Conservation (phyloP, 2,888 invertebrate species). For the Drosophila colorata region DNA sequence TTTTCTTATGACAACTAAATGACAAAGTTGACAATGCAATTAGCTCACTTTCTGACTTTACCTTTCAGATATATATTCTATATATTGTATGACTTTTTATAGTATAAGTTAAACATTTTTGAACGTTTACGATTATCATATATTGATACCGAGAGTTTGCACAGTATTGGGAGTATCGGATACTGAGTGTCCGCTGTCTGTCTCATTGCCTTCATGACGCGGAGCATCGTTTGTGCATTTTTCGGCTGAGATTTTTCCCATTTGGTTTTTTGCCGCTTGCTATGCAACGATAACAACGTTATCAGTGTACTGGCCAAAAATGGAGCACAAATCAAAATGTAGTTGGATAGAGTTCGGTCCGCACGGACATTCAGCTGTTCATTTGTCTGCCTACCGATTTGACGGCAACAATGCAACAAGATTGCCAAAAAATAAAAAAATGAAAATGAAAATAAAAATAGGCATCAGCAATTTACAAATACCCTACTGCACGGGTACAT, state of each 20-base stretch:
- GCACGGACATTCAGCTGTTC: constrained; percentile 40
- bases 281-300: constrained; percentile 58
- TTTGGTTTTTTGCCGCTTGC: constrained; percentile 7
- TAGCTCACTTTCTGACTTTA: background rate
- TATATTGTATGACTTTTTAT: too few relatives aligned
- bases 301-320: constrained; percentile 55
- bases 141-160: too few relatives aligned
- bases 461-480: background rate
- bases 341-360: constrained; percentile 45
- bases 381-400: constrained; percentile 54
- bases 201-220: constrained; percentile 19
- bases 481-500: background rate
- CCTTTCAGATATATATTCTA: too few relatives aligned
- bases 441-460: background rate
- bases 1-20: constrained; percentile 8
- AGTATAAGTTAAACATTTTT: too few relatives aligned
- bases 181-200: background rate
- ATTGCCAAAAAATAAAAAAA: constrained; percentile 8
- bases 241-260: constrained; percentile 15
- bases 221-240: constrained; percentile 20
- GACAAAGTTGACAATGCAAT: constrained; percentile 18
- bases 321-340: constrained; percentile 67
- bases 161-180: constrained; percentile 9
- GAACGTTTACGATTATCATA: too few relatives aligned
- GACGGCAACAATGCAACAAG: constrained; percentile 35